Percentiles rank a stretch among this genome's conserved stretches.
Evolutionary conservation across 2,797 vertebrate species (phyloP).

Genomic region (Arnoldichthys spilopterus): DNA sequence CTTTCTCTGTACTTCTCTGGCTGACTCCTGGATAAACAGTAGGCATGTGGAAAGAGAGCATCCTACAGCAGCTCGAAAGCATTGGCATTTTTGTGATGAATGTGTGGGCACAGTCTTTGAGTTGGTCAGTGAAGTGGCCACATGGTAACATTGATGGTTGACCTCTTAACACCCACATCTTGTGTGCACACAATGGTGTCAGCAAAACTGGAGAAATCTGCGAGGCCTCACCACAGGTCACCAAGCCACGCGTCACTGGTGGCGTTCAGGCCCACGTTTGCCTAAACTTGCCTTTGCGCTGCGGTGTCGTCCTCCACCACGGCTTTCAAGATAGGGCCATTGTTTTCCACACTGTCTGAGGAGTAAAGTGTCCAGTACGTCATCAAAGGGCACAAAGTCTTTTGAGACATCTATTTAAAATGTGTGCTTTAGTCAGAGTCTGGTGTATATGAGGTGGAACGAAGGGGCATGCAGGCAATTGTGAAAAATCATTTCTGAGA

Average conservation of each 20-base stretch:
- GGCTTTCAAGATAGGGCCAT: not conserved
- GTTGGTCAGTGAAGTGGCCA: constrained; percentile 53
- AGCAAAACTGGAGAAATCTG: constrained; percentile 33
- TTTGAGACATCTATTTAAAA: not conserved
- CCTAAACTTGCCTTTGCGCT: constrained; percentile 30
- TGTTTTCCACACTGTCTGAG: constrained; percentile 6
- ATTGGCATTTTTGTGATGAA: constrained; percentile 59
- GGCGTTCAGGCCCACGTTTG: constrained; percentile 27
- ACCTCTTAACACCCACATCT: constrained; percentile 69
- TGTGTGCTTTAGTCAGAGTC: constrained; percentile 4
- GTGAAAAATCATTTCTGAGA: not conserved
- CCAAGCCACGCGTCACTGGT: constrained; percentile 57
- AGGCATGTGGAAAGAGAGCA: constrained; percentile 45
- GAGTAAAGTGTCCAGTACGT: constrained; percentile 10
- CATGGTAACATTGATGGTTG: constrained; percentile 61
- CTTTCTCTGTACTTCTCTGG: not conserved
- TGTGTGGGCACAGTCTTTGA: constrained; percentile 53
- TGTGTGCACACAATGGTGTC: constrained; percentile 49
- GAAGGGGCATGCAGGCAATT: not conserved
- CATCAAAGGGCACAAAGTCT: not conserved
- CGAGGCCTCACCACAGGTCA: constrained; percentile 56
- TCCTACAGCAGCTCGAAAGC: constrained; percentile 38
- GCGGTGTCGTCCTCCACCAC: constrained; percentile 36
- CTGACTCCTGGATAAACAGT: not conserved
- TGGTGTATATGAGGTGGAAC: not conserved